Evolutionary conservation across 1,140 invertebrate genomes (phyloP).

Genomic region (Habropoda laboriosa): DNA sequence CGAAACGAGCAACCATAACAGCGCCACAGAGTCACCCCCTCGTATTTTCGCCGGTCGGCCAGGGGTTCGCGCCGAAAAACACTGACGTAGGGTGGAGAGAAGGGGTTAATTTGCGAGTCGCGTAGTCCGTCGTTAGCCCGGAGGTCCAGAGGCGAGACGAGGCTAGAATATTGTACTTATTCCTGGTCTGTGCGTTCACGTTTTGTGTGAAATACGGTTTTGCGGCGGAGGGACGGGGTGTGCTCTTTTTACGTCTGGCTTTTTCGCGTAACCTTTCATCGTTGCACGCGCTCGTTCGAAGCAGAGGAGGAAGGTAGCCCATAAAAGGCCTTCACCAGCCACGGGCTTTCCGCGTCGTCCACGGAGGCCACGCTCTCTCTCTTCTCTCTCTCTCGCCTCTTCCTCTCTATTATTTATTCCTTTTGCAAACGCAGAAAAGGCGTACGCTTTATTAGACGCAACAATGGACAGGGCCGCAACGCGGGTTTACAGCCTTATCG

Average conservation of each 20-base stretch:
- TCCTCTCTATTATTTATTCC: conserved; percentile 35
- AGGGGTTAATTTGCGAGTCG: conserved; percentile 35
- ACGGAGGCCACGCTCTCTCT: too few species aligned
- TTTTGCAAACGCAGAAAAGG: conserved; percentile 21
- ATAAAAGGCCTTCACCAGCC: conserved; percentile 19
- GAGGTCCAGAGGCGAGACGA: too few species aligned
- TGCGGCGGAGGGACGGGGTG: too few species aligned
- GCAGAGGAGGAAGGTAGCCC: conserved; percentile 5
- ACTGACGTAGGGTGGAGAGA: background rate
- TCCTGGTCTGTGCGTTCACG: background rate
- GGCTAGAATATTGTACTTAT: background rate
- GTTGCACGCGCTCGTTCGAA: background rate
- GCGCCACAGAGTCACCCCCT: background rate
- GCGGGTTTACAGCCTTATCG: conserved; percentile 16
- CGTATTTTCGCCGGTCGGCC: background rate
- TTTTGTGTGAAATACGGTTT: conserved; percentile 12
- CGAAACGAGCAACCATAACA: conserved; percentile 48
- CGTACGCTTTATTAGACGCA: conserved; percentile 32
- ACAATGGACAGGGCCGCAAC: conserved; percentile 6
- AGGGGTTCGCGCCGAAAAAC: conserved; percentile 4
- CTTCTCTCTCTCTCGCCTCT: too few species aligned
- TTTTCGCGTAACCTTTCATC: conserved; percentile 41
- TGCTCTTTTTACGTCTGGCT: conserved; percentile 25
- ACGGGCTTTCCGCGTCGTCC: conserved; percentile 3
- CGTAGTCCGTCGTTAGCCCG: background rate